These are phyloP conservation scores for Pantala flavescens DNA, from an alignment of 1,140 invertebrate genomes.

Conservation along the genomic window DNA sequence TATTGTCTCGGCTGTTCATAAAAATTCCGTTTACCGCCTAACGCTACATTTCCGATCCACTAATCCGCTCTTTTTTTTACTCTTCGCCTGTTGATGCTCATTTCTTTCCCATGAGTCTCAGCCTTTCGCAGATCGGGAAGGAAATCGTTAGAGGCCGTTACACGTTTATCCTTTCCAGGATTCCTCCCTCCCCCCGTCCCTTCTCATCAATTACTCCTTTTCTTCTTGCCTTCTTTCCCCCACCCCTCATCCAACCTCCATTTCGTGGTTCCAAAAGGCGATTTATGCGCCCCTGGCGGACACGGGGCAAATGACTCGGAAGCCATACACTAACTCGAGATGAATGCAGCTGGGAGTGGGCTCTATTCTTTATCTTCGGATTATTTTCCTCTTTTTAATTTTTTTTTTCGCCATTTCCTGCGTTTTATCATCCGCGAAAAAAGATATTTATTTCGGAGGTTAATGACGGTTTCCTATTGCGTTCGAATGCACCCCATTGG, in stretches of 20 bases:
- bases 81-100: background rate
- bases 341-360: background rate
- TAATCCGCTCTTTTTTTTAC: background rate
- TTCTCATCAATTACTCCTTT: constrained; percentile 3
- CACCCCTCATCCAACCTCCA: background rate
- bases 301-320: constrained; percentile 6
- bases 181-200: background rate
- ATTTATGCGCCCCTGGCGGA: background rate
- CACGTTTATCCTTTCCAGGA: background rate
- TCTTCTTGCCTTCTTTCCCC: background rate
- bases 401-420: no score
- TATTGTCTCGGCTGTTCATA: no score
- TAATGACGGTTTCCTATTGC: no score
- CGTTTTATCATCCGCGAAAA: no score
- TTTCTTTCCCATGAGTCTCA: background rate
- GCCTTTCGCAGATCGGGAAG: background rate
- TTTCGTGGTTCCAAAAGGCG: constrained; percentile 7
- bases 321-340: background rate
- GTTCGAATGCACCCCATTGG: no score
- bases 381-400: background rate
- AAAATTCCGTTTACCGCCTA: no score
- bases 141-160: constrained; percentile 9
- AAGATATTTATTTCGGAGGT: no score
- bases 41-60: no score
- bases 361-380: constrained; percentile 2